Base-by-base conservation (phyloP, 2,113 vertebrate species). In the Balaeniceps rex region DNA sequence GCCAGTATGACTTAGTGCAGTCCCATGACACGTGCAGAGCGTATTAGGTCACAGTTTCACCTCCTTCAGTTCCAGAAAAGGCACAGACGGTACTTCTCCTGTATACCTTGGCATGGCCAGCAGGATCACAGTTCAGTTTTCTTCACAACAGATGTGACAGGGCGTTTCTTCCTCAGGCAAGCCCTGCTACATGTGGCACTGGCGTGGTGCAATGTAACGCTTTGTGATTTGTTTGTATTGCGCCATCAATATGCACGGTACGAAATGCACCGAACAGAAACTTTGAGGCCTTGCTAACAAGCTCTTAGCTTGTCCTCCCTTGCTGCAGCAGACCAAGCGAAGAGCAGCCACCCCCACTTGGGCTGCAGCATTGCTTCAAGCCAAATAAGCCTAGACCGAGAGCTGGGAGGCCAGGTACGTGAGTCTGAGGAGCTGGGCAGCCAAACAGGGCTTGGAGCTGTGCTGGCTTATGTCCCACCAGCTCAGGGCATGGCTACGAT, bases 191-290 rank as follows among this genome's bases (percentile, higher is more conserved):
- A 1, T 36, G 46, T 0, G 2, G 29, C 69, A 28, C 19, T 38
- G 44, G 34, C 3, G 9, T 25, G 68, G 8, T 33, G 63, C 24
- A 40, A 52, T 0, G 0, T 33, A 26, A 54, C 17, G 1, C 47
- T 13, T n/a, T 34, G 33, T 58, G 87, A 26, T 34, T 18, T 74
- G 38, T 5, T 38, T 31, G 12, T 24, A 14, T 55, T 61, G 34
- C 42, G 49, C 17, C 38, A 17, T 36, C 46, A 6, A 19, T 4
- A 21, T 1, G 38, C 16, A 49, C 29, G 10, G 29, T 9, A 31
- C 6, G 0, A 47, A 91, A 28, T 5, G 19, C 17, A 38, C 9
- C 44, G 23, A 24, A 24, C 10, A 65, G 47, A 44, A 47, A 14
- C 13, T 2, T 4, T 3, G 57, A 57, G 40, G 11, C 15, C 36